Base-by-base conservation (phyloP, 2,113 vertebrate species). In the Dascyllus trimaculatus region DNA sequence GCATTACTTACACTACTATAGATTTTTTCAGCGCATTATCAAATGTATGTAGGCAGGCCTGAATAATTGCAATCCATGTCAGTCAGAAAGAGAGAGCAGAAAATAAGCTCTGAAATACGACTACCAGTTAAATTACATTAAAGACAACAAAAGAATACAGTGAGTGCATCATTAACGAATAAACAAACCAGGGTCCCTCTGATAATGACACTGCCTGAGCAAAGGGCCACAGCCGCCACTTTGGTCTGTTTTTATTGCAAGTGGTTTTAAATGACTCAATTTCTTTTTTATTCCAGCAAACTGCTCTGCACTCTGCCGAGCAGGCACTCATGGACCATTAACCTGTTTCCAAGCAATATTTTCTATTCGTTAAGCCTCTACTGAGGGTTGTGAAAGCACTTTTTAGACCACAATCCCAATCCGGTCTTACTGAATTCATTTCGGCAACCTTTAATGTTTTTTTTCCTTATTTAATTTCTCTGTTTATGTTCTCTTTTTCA, bases 211-310 rank as follows among this genome's bases (percentile, higher is more conserved):
- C 8, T 13, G 17, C n/a, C 14, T 10, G 5, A 43, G 52, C 45
- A 64, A 59, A 11, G 56, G 26, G 48, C 52, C 63, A 59, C 38
- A 63, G 57, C 57, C 45, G 40, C 22, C 62, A 25, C 2, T 24
- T 19, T 38, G 26, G 19, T 61, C 24, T 25, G 54, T 24, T 74
- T 75, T 69, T 38, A 70, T 70, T 64, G 18, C 29, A 26, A 19
- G n/a, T 22, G 10, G 45, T 72, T 71, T 61, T 7, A 62, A 80
- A 80, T 62, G 53, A 77, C 45, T 81, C 49, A 11, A 26, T 72
- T 69, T 69, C 13, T 53, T 71, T 75, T 74, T 70, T 61, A 58
- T 87, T 66, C 69, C 35, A 45, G 49, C 35, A 15, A 18, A n/a
- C 29, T 43, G 56, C 49, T 65, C 57, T 54, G 49, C 24, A 59